A percentile compares a stretch with the other conserved stretches of the same genome.
These are phyloP conservation scores for Sebastes cheni DNA, from an alignment of 2,797 vertebrate genomes.

Conservation along the genomic window DNA sequence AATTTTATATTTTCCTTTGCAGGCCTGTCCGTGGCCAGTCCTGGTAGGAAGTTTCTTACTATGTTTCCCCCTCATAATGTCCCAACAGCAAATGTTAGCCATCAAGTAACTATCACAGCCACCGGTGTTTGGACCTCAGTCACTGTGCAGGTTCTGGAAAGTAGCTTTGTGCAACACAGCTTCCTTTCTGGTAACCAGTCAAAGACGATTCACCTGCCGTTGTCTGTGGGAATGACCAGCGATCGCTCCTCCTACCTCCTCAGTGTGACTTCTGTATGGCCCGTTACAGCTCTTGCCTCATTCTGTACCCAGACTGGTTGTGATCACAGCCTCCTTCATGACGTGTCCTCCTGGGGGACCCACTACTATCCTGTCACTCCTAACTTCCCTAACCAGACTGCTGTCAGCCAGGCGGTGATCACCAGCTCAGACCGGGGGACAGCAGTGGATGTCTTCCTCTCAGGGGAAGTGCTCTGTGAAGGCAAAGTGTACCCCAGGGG, in stretches of 20 bases:
- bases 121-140: conserved; percentile 24
- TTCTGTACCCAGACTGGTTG: conserved; percentile 38
- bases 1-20: conserved; percentile 12
- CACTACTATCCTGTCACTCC: conserved; percentile 38
- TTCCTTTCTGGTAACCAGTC: conserved; percentile 29
- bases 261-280: conserved; percentile 7
- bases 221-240: conserved; percentile 4
- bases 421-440: conserved; percentile 35
- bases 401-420: conserved; percentile 47
- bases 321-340: conserved; percentile 40
- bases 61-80: conserved; percentile 43
- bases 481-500: conserved; percentile 8
- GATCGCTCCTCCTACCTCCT: conserved; percentile 23
- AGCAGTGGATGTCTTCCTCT: conserved; percentile 36
- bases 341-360: conserved; percentile 45
- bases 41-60: conserved; percentile 39
- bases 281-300: conserved; percentile 23
- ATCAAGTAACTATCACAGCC: conserved; percentile 28
- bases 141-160: conserved; percentile 34
- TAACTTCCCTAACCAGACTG: conserved; percentile 19
- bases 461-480: conserved; percentile 32
- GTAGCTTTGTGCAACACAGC: conserved; percentile 7
- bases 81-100: conserved; percentile 14
- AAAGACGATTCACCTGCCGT: conserved; percentile 3
- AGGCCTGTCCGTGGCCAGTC: conserved; percentile 24